Base-by-base conservation (phyloP, 2,888 invertebrate species). In the Mycalesis mineus region DNA sequence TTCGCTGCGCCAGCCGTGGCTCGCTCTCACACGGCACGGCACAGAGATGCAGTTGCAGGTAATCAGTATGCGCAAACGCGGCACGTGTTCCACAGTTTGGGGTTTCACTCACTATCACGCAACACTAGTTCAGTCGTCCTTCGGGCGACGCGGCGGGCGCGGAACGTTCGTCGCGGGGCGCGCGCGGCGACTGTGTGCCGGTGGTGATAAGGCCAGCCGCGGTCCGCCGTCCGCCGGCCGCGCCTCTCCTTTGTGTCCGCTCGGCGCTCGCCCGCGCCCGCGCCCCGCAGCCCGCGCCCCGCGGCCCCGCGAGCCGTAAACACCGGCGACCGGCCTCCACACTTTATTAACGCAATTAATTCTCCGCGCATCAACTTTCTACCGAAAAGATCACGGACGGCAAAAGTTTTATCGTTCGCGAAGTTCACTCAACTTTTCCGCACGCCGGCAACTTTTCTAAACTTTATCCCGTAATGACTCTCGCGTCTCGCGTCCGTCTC, bases 161-260 rank as follows among this genome's bases (percentile, higher is more conserved):
- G 63, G 64, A 68, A 73, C 87, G 88, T 82, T 78, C 77, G 81
- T 76, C 77, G 80, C 73, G 78, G 75, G 69, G 70, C 79, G 84
- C 88, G 82, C 80, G 80, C 73, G 80, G 78, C 87, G 85, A 84
- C 83, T 79, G 84, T 81, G 78, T 84, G 84, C 83, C 75, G 80
- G 82, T 85, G 80, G 82, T 85, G 87, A 85, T 85, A 85, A 85
- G 79, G 80, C 82, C 80, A 76, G 80, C 77, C 77, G 80, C 78
- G 79, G 81, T 72, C 71, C 78, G 78, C 77, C 76, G 75, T 71
- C 77, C 80, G 81, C 78, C 84, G 83, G 83, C 86, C 82, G 84
- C 82, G 81, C 81, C 83, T 80, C 86, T 83, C 86, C 87, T 88
- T 87, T 88, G 87, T 90, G 73, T 71, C 75, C 71, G 72, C 71